Evolutionary conservation across 2,888 invertebrate genomes (phyloP).

Genomic region (Pegoplata infirma): DNA sequence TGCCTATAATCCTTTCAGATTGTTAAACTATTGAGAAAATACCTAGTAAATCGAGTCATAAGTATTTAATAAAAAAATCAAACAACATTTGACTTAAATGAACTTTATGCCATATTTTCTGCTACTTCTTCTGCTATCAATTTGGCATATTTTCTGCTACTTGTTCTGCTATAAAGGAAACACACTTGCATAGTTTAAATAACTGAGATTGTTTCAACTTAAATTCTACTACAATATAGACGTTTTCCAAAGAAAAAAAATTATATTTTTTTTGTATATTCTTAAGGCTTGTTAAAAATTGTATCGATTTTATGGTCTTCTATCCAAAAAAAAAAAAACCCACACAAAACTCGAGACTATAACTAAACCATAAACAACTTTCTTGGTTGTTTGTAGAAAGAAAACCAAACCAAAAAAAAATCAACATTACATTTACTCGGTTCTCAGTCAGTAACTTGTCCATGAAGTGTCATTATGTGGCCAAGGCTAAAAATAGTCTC

Average conservation of each 20-base stretch:
- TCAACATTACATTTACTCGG: constrained; percentile 48
- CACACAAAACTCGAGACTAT: neutral
- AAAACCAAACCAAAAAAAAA: constrained; percentile 2
- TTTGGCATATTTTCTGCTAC: constrained; percentile 7
- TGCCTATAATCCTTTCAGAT: no score
- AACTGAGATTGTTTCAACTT: constrained; percentile 41
- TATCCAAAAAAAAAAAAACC: no score
- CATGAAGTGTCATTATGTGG: constrained; percentile 67
- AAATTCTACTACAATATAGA: no score
- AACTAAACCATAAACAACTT: constrained; percentile 40
- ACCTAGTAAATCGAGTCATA: no score
- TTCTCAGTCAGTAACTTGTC: constrained; percentile 63
- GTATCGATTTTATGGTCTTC: constrained; percentile 37
- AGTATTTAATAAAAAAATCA: constrained; percentile 20
- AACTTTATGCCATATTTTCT: constrained; percentile 27
- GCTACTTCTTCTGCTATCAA: no score
- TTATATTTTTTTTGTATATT: constrained; percentile 4
- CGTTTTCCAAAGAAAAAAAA: neutral
- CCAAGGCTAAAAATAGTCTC: constrained; percentile 60
- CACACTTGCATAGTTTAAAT: constrained; percentile 33
- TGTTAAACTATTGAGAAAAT: no score
- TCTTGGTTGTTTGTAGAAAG: neutral
- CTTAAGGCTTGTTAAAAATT: constrained; percentile 5
- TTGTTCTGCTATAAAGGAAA: no score
- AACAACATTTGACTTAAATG: constrained; percentile 50